These are phyloP conservation scores for Acridotheres tristis DNA, from an alignment of 2,797 vertebrate species.

Conservation along the genomic window DNA sequence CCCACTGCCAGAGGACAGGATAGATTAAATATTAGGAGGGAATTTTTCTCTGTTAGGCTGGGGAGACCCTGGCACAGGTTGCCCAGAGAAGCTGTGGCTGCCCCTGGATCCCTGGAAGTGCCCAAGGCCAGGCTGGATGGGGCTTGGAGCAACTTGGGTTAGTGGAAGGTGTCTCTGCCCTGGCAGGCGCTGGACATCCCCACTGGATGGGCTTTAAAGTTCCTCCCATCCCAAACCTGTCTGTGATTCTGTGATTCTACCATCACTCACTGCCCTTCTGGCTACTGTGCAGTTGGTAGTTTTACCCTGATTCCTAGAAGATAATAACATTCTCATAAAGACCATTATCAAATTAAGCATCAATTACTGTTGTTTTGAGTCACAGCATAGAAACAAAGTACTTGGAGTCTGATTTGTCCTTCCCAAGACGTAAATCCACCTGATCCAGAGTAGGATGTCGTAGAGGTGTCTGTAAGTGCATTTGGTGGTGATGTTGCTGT, in stretches of 20 bases:
- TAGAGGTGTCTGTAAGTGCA: not conserved
- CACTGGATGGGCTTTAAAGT: not conserved
- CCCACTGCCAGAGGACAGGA: not conserved
- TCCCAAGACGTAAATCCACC: not conserved
- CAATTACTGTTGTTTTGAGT: not conserved
- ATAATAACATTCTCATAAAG: not conserved
- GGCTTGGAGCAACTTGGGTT: fast-evolving
- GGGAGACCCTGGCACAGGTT: fast-evolving
- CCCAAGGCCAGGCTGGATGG: fast-evolving
- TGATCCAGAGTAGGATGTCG: not conserved
- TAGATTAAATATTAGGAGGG: not conserved
- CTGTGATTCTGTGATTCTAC: fast-evolving
- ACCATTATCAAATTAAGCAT: not conserved
- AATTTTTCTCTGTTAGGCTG: fast-evolving
- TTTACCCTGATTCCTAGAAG: not conserved
- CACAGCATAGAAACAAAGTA: not conserved
- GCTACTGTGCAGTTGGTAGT: not conserved
- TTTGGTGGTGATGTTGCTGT: not conserved
- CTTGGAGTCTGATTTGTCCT: not conserved
- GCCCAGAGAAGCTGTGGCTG: not conserved
- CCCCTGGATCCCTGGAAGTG: not conserved
- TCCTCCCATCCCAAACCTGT: not conserved
- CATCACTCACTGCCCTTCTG: not conserved
- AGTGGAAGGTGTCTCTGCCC: not conserved
- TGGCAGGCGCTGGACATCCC: not conserved